phyloP scores from a whole-genome alignment of 1,140 invertebrate species.

The Hycleus cichorii region DNA sequence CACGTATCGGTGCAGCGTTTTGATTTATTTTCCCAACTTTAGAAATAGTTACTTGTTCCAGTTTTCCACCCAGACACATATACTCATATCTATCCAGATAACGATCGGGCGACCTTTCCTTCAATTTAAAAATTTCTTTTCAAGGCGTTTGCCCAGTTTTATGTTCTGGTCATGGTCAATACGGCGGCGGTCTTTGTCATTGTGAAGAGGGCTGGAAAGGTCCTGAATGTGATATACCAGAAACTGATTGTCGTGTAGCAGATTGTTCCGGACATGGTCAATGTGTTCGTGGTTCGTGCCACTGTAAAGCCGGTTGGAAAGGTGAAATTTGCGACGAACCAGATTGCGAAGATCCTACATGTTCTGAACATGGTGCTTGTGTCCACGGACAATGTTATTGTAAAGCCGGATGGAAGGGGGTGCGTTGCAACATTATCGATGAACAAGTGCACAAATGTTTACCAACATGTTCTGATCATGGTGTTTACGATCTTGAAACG shows the following conservation, averaged over 20 bases:
- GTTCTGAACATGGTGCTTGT: slow-evolving; percentile 87
- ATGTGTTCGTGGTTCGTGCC: slow-evolving; percentile 81
- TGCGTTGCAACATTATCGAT: slow-evolving; percentile 78
- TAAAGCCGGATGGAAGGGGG: slow-evolving; percentile 90
- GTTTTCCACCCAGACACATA: too few species aligned
- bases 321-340: slow-evolving; percentile 46
- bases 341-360: slow-evolving; percentile 63
- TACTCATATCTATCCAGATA: too few species aligned
- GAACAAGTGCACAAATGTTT: slow-evolving; percentile 82
- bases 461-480: slow-evolving; percentile 84
- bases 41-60: too few species aligned
- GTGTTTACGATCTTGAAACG: slow-evolving; percentile 79
- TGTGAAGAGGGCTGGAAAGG: slow-evolving; percentile 97
- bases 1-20: too few species aligned
- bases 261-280: slow-evolving; percentile 88
- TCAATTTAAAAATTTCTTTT: not conserved
- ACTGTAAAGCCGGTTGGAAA: slow-evolving; percentile 85
- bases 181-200: slow-evolving; percentile 89
- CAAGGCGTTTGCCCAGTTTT: slow-evolving; percentile 90
- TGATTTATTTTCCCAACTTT: too few species aligned
- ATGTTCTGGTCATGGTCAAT: slow-evolving; percentile 93
- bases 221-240: slow-evolving; percentile 87
- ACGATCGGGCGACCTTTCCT: too few species aligned
- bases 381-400: slow-evolving; percentile 90
- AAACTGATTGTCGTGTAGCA: slow-evolving; percentile 83